These are phyloP conservation scores for Theristicus caerulescens DNA, from an alignment of 2,113 vertebrate genomes.

Conservation along the genomic window DNA sequence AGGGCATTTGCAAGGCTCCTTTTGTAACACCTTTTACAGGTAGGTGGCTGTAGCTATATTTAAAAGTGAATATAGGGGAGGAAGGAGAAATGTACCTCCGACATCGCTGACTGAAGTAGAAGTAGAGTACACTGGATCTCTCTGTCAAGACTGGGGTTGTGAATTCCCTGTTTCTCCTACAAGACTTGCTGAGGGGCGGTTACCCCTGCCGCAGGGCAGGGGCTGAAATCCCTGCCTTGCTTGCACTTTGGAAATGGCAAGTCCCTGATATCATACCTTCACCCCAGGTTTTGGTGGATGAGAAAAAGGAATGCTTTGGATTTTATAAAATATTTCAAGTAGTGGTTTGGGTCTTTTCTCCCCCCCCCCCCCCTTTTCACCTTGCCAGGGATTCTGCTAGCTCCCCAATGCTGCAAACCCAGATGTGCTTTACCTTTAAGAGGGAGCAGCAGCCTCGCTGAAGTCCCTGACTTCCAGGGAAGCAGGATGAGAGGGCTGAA, in stretches of 20 bases:
- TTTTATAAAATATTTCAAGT: not conserved
- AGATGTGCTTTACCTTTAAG: not conserved
- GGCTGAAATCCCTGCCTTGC: not conserved
- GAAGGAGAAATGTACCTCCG: not conserved
- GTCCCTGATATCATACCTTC: not conserved
- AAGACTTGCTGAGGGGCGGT: not conserved
- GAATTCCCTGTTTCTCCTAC: not conserved
- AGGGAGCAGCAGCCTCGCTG: not conserved
- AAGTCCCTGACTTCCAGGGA: constrained; percentile 36
- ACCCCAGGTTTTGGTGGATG: not conserved
- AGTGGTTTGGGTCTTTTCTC: not conserved
- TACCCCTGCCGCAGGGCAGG: not conserved
- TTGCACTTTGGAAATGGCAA: not conserved
- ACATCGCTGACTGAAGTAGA: not conserved
- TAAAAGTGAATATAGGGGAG: not conserved
- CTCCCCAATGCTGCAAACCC: not conserved
- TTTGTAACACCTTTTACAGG: not conserved
- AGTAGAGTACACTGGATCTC: not conserved
- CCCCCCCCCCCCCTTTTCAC: not conserved
- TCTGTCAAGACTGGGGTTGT: not conserved
- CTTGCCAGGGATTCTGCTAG: not conserved
- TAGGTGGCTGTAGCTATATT: not conserved
- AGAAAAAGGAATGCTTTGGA: not conserved
- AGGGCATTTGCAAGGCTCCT: not conserved
- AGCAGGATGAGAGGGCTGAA: constrained; percentile 18